Evolutionary conservation across 1,140 invertebrate genomes (phyloP), one percentile per base, ranked within the genome.

Genomic region (Drosophila takahashii): DNA sequence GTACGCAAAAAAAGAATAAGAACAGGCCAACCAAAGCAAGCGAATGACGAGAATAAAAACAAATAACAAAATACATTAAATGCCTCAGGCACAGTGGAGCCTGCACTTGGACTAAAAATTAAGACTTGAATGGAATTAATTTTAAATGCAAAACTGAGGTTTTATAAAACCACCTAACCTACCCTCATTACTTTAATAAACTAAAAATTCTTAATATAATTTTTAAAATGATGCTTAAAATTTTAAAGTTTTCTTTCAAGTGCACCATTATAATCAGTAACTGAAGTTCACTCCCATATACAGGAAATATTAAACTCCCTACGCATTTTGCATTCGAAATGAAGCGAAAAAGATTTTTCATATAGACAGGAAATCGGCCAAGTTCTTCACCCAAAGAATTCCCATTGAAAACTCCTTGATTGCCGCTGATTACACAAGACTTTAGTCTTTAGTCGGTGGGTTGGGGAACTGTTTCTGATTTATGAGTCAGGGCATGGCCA

Each of bases 391-490:
- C 54, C 15, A 37, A 61, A 53, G 34, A 41, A 27, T 65, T 36
- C 8, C 59, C n/a, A 26, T 5, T 18, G 9, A 13, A 26, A 51
- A 32, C 29, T 34, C 26, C 39, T 32, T 22, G 45, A 60, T 34
- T 27, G 37, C 22, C 8, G 27, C 16, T 27, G 39, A 41, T 44
- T 29, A 44, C 13, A 51, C 44, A 36, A 47, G 48, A 45, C 45
- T 32, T 32, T 42, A 53, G 37, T 32, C 56, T 54, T 29, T 29
- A 36, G 42, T 27, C 3, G 52, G 11, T 16, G 45, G 22, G 34
- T 51, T 22, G 4, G 1, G 29, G 22, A 66, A 62, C 13, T 65
- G 13, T 32, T 29, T 45, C 59, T 59, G 77, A 74, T 70, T 69
- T 52, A 62, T 47, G 58, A 79, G 50, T 62, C 62, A 45, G 37